These are phyloP conservation scores for Otolemur garnettii DNA, from an alignment of 2,113 vertebrate genomes.

Conservation along the genomic window DNA sequence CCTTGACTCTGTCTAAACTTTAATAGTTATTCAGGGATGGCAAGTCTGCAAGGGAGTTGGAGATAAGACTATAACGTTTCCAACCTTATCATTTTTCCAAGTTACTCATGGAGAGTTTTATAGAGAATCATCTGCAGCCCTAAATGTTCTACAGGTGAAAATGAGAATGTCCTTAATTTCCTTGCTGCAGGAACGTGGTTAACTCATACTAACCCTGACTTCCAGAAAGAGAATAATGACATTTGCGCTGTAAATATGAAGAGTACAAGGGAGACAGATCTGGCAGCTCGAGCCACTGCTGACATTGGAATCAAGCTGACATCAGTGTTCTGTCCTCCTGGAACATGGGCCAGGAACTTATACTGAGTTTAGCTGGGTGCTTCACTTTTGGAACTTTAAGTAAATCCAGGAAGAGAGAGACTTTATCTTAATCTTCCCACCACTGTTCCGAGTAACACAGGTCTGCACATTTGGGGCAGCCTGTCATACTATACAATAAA, in stretches of 20 bases:
- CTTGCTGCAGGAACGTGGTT: background rate
- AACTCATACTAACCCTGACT: background rate
- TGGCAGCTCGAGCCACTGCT: background rate
- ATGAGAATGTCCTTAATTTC: background rate
- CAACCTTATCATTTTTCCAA: background rate
- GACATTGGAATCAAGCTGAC: background rate
- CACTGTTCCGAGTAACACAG: conserved; percentile 92
- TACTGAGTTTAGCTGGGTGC: conserved; percentile 76
- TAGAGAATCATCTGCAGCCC: background rate
- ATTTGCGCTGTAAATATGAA: background rate
- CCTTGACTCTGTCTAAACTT: background rate
- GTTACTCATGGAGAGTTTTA: background rate
- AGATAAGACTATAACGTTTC: background rate
- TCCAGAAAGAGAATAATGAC: background rate
- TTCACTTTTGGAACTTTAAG: conserved; percentile 95
- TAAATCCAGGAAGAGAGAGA: conserved; percentile 94
- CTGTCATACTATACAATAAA: conserved; percentile 93
- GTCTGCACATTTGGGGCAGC: conserved; percentile 91
- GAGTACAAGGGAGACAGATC: background rate
- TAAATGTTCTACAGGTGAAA: background rate
- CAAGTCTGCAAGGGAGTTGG: background rate
- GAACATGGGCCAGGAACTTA: background rate
- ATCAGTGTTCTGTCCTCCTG: background rate
- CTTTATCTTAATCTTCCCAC: conserved; percentile 95
- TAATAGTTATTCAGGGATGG: background rate